Conservation (phyloP, 35 echinoderm and acorn worm species). For the Patiria miniata region DNA sequence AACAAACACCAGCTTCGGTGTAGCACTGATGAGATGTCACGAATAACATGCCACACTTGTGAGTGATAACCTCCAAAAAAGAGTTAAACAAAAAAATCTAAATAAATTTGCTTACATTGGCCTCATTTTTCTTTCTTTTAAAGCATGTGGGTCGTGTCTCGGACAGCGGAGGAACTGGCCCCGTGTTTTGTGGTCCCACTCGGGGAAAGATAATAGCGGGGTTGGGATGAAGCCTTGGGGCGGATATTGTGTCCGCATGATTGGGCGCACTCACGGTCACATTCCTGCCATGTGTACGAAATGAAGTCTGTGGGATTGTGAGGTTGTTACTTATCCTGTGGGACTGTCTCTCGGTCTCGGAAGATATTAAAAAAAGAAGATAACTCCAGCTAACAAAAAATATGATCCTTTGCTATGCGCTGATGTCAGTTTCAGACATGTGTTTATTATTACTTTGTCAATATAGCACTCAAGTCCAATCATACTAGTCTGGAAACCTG, state of each 20-base stretch:
- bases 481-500: too few species aligned
- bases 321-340: background rate
- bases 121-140: background rate
- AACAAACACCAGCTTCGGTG: too few species aligned
- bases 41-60: too few species aligned
- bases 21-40: too few species aligned
- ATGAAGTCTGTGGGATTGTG: too few species aligned
- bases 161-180: background rate
- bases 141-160: background rate
- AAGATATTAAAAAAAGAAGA: too few species aligned
- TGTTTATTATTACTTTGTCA: constrained; percentile 27
- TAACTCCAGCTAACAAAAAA: background rate
- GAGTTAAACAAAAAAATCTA: too few species aligned
- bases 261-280: constrained; percentile 2
- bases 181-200: background rate
- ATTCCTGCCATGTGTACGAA: background rate
- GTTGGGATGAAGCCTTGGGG: constrained; percentile 18
- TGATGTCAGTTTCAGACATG: constrained; percentile 2
- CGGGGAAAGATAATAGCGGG: constrained; percentile 18
- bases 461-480: constrained; percentile 12
- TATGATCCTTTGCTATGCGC: background rate
- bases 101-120: too few species aligned
- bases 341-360: background rate
- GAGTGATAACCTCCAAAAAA: too few species aligned
- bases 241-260: constrained; percentile 21